These are phyloP conservation scores for Bubo blakistoni DNA, from an alignment of 2,113 vertebrate species.

Conservation along the genomic window DNA sequence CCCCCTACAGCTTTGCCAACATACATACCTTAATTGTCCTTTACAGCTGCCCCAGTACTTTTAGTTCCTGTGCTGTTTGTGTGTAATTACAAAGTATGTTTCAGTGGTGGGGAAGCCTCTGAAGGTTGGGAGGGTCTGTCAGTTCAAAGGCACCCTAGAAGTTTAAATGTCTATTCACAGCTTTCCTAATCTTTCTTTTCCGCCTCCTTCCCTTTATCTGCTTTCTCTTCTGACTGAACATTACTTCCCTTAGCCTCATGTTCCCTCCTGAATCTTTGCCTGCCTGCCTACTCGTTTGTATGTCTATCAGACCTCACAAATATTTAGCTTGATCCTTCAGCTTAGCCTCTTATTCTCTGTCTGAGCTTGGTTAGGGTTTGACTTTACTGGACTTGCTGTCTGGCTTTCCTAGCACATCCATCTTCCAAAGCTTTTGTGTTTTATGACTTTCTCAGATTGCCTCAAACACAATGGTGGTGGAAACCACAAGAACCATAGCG, in stretches of 20 bases:
- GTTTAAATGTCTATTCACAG: neutral
- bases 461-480: neutral
- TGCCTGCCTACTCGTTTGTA: neutral
- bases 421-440: neutral
- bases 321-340: neutral
- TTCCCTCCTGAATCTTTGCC: neutral
- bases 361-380: neutral
- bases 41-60: neutral
- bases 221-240: neutral
- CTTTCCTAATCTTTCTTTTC: neutral
- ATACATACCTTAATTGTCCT: neutral
- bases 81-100: neutral
- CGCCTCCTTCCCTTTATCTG: neutral
- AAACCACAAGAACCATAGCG: neutral
- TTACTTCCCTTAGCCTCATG: neutral
- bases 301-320: neutral
- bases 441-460: neutral
- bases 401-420: neutral
- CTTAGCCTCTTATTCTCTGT: neutral
- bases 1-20: neutral
- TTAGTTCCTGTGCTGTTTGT: neutral
- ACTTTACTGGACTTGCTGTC: neutral
- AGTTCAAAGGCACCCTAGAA: neutral
- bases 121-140: neutral
- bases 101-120: neutral